These are phyloP conservation scores for Morphnarchus princeps DNA, from an alignment of 2,113 vertebrate genomes.

Conservation along the genomic window DNA sequence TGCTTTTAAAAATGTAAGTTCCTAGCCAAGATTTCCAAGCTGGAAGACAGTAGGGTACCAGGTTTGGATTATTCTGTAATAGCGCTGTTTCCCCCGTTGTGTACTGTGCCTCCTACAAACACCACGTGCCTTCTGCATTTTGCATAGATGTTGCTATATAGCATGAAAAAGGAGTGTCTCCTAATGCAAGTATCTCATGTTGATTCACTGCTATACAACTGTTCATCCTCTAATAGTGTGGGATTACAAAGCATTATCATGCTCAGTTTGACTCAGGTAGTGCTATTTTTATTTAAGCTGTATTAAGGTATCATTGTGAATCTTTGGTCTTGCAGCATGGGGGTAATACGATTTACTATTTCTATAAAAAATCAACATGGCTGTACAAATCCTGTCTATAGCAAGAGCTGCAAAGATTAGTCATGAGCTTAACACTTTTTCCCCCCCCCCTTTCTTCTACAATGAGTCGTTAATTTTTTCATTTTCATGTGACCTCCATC, in stretches of 20 bases:
- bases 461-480: not conserved
- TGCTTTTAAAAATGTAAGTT: not conserved
- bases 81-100: not conserved
- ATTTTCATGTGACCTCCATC: not conserved
- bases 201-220: constrained; percentile 44
- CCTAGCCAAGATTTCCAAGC: not conserved
- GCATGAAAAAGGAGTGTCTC: not conserved
- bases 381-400: constrained; percentile 53
- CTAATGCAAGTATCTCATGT: constrained; percentile 17
- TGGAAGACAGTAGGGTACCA: not conserved
- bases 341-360: constrained; percentile 75
- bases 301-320: constrained; percentile 72
- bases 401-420: constrained; percentile 34
- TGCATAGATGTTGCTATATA: not conserved
- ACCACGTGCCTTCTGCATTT: not conserved
- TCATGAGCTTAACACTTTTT: not conserved
- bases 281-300: constrained; percentile 68
- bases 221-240: constrained; percentile 31
- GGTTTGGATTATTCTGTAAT: not conserved
- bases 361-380: constrained; percentile 64
- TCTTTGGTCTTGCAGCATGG: constrained; percentile 55
- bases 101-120: not conserved
- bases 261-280: constrained; percentile 53
- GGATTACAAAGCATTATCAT: constrained; percentile 63
- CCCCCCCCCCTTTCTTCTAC: not conserved